Percentiles rank a stretch among this genome's conserved stretches.
Evolutionary conservation across 2,797 vertebrate species (phyloP).

Genomic region (Sebastes diaconus): DNA sequence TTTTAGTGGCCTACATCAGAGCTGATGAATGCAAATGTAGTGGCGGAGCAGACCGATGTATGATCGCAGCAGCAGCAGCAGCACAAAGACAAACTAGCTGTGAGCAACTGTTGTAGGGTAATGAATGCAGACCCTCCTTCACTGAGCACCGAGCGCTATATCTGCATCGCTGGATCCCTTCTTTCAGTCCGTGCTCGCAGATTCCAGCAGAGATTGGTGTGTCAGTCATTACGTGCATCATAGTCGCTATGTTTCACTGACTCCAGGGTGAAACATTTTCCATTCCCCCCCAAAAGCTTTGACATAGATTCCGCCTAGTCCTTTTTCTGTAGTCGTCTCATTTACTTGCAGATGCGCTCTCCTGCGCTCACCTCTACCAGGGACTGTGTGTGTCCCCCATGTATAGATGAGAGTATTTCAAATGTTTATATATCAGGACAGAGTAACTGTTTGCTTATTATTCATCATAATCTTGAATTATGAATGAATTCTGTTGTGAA

Average conservation of each 20-base stretch:
- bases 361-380: slow-evolving; percentile 48
- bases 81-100: slow-evolving; percentile 77
- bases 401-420: neutral
- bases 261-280: slow-evolving; percentile 37
- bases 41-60: slow-evolving; percentile 52
- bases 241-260: slow-evolving; percentile 37
- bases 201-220: slow-evolving; percentile 58
- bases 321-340: slow-evolving; percentile 42
- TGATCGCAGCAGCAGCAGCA: slow-evolving; percentile 29
- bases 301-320: slow-evolving; percentile 9
- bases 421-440: slow-evolving; percentile 15
- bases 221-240: slow-evolving; percentile 59
- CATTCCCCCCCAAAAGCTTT: slow-evolving; percentile 12
- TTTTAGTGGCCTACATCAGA: slow-evolving; percentile 63
- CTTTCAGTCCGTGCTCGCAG: slow-evolving; percentile 36
- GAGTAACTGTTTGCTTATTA: neutral
- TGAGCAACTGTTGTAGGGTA: slow-evolving; percentile 70
- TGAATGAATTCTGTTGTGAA: neutral
- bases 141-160: slow-evolving; percentile 42
- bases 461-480: neutral
- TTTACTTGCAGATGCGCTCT: slow-evolving; percentile 62
- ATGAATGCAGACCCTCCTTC: slow-evolving; percentile 65
- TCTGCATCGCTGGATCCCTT: slow-evolving; percentile 53
- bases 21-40: slow-evolving; percentile 61
- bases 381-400: neutral